These are phyloP conservation scores for Cladopsammia gracilis DNA, from an alignment of 64 coral and sea anemone genomes.

Conservation along the genomic window DNA sequence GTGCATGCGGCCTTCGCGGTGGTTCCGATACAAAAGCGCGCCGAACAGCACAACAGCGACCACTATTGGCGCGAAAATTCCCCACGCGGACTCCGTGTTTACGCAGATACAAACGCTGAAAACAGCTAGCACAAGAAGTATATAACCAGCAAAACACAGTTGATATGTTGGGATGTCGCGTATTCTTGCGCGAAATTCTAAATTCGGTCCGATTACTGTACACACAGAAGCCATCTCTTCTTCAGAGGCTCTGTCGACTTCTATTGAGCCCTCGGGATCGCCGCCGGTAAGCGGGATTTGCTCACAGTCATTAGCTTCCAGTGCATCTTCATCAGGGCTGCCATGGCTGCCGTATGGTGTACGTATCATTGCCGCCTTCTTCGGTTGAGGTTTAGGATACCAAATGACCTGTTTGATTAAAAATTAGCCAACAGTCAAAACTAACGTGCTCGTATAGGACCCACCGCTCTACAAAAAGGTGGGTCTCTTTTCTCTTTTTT, in stretches of 20 bases:
- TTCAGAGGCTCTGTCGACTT: not conserved
- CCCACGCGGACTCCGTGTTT: not conserved
- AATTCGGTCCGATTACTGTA: not conserved
- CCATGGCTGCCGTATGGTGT: slow-evolving; percentile 28
- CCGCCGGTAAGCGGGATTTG: slow-evolving; percentile 15
- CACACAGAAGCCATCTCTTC: slow-evolving; percentile 30
- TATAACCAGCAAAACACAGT: slow-evolving; percentile 39
- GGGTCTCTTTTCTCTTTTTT: no score
- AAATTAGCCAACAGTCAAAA: not conserved
- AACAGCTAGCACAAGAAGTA: not conserved
- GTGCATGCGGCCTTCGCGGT: slow-evolving; percentile 34
- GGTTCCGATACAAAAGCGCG: slow-evolving; percentile 16
- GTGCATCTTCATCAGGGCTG: slow-evolving; percentile 5
- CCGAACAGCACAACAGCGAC: slow-evolving; percentile 23
- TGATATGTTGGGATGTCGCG: slow-evolving; percentile 33
- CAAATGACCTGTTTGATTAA: slow-evolving; percentile 45
- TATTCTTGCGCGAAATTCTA: slow-evolving; percentile 28
- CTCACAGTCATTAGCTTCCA: slow-evolving; percentile 50
- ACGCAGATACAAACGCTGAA: slow-evolving; percentile 56
- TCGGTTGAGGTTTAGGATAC: slow-evolving; percentile 43
- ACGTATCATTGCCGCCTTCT: not conserved
- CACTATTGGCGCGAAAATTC: slow-evolving; percentile 46
- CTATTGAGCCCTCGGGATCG: slow-evolving; percentile 4
- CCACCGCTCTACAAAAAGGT: no score
- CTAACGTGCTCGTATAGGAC: no score